These are phyloP conservation scores for Microctenopoma steveboyesi DNA, from an alignment of 2,797 vertebrate genomes.

Conservation along the genomic window DNA sequence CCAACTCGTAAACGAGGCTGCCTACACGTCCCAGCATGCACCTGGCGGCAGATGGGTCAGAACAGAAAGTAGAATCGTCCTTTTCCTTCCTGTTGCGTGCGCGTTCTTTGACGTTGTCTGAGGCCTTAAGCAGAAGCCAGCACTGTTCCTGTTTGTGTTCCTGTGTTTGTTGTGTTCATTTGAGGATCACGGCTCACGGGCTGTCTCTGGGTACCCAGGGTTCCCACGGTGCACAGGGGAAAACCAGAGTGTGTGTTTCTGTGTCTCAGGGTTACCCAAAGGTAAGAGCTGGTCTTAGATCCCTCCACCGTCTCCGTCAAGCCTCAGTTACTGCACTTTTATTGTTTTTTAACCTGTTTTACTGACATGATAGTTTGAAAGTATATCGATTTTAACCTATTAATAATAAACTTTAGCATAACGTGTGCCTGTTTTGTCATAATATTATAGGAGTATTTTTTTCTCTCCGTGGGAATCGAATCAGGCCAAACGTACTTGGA, in stretches of 20 bases:
- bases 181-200: slow-evolving; percentile 16
- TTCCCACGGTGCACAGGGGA: slow-evolving; percentile 2
- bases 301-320: slow-evolving; percentile 11
- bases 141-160: slow-evolving; percentile 46
- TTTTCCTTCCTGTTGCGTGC: slow-evolving; percentile 36
- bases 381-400: slow-evolving; percentile 48
- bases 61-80: background rate
- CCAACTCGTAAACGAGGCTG: slow-evolving; percentile 18
- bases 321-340: slow-evolving; percentile 65
- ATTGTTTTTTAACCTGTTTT: slow-evolving; percentile 51
- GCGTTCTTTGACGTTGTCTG: slow-evolving; percentile 40
- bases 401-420: slow-evolving; percentile 41
- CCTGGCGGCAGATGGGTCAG: slow-evolving; percentile 50
- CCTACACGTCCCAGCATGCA: slow-evolving; percentile 75
- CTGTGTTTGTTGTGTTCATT: slow-evolving; percentile 34
- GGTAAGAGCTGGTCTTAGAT: slow-evolving; percentile 36
- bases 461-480: slow-evolving; percentile 47
- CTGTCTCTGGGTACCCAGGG: background rate
- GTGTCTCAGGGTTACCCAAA: slow-evolving; percentile 1
- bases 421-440: slow-evolving; percentile 44
- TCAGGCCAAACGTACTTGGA: slow-evolving; percentile 43
- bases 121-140: slow-evolving; percentile 69
- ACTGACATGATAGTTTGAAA: slow-evolving; percentile 31
- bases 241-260: slow-evolving; percentile 16
- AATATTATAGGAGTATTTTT: slow-evolving; percentile 27